Percentiles rank a stretch among this genome's conserved stretches.
Conservation (phyloP, 1,140 invertebrate genomes). For the Scaptomyza graminum region DNA sequence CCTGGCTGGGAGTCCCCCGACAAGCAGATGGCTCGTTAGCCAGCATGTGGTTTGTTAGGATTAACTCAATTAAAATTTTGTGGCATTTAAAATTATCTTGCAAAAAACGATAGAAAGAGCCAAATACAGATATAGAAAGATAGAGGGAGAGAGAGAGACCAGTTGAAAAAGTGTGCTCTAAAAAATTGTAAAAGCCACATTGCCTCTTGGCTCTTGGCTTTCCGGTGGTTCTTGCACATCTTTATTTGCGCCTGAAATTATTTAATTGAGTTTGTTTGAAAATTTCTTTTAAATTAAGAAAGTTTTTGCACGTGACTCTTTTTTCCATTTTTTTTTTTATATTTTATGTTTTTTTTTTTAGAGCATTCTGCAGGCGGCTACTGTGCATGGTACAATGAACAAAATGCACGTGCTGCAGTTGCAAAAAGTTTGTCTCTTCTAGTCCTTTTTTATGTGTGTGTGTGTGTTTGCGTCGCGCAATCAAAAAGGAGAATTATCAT, state of each 20-base stretch:
- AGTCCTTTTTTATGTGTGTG: constrained; percentile 6
- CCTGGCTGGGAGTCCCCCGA: constrained; percentile 28
- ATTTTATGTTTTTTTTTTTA: not conserved
- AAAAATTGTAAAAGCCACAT: constrained; percentile 53
- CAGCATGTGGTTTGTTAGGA: constrained; percentile 68
- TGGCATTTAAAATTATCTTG: constrained; percentile 68
- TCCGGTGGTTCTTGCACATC: constrained; percentile 46
- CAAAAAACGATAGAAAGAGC: constrained; percentile 28
- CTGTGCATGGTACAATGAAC: not conserved
- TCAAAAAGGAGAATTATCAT: constrained; percentile 63
- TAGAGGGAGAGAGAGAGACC: too few species aligned
- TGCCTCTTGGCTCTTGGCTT: not conserved
- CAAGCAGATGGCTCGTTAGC: constrained; percentile 73
- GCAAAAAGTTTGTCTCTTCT: constrained; percentile 45
- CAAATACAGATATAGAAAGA: constrained; percentile 1
- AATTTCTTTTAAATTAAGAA: constrained; percentile 82
- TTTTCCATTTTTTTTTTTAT: constrained; percentile 29
- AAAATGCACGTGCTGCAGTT: constrained; percentile 66
- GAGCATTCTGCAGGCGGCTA: not conserved
- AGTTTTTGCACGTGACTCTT: constrained; percentile 77
- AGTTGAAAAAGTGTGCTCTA: not conserved
- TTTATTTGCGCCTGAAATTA: constrained; percentile 77
- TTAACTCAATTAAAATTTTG: constrained; percentile 81
- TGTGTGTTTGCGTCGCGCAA: constrained; percentile 19
- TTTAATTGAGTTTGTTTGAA: constrained; percentile 82